Evolutionary conservation across 2,113 vertebrate species (phyloP), one percentile per base, ranked within the genome.

Genomic region (Microtus ochrogaster): DNA sequence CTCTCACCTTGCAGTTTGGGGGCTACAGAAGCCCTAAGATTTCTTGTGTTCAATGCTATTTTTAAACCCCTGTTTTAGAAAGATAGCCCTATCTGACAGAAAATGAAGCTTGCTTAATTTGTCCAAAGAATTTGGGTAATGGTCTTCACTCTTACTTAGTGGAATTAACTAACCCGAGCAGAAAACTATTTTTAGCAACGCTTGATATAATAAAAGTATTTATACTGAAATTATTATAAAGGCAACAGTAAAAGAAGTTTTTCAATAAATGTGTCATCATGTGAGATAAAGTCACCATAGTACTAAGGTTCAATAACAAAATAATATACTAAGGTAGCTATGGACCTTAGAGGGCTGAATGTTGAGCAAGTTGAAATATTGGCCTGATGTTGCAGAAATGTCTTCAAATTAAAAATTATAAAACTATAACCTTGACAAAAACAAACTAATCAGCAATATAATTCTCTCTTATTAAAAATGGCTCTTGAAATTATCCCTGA

Each of bases 391-490:
- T 88, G 65, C 30, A 96, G 88, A 95, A 96, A 84, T 47, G 13
- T 73, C 74, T 94, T 94, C 22, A 91, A 85, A 83, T 90, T 61
- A 96, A 92, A 92, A 78, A 74, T 68, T 92, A 94, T 21, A 90
- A 94, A 96, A 97, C 72, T 36, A 12, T 92, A 96, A 94, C 74
- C 49, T 93, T 95, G 83, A 77, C 89, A 83, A 73, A 94, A 90
- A 58, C 41, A 91, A 96, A 65, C 49, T 95, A 95, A 96, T 96
- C 72, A 74, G 61, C 26, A 89, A 82, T 89, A 33, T 88, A 88
- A 96, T 52, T 96, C 47, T 91, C 3, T 90, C 52, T 89, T 96
- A 96, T 98, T 96, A 93, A 97, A 96, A 96, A 73, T 93, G 44
- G 72, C 72, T 95, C 21, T 96, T 83, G 17, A 28, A 97, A 97